These are phyloP conservation scores for Mola mola DNA, from an alignment of 2,113 vertebrate genomes.

Conservation along the genomic window DNA sequence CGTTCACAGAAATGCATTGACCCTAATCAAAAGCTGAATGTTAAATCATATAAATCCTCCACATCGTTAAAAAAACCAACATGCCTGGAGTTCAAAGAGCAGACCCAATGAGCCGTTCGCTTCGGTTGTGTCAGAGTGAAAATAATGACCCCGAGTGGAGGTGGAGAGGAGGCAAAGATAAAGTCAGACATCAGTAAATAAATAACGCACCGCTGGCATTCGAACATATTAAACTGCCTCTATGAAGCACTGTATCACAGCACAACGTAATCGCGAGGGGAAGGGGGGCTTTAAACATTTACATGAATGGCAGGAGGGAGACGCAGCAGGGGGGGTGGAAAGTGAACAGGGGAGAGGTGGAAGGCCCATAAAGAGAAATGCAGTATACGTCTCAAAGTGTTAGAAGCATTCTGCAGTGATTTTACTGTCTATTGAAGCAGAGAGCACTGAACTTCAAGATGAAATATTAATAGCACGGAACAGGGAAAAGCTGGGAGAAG, in stretches of 20 bases:
- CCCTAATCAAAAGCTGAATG: slow-evolving; percentile 34
- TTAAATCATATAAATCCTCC: slow-evolving; percentile 45
- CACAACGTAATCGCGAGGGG: slow-evolving; percentile 47
- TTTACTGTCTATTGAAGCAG: slow-evolving; percentile 78
- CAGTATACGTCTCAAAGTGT: slow-evolving; percentile 68
- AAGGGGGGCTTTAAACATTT: slow-evolving; percentile 56
- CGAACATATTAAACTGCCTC: slow-evolving; percentile 67
- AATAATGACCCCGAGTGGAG: slow-evolving; percentile 44
- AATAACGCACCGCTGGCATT: slow-evolving; percentile 53
- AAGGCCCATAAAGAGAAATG: slow-evolving; percentile 53
- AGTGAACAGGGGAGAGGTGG: slow-evolving; percentile 9
- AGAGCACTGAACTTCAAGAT: slow-evolving; percentile 79
- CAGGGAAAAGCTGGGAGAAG: slow-evolving; percentile 66
- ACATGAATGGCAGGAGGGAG: slow-evolving; percentile 53
- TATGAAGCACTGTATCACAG: slow-evolving; percentile 41
- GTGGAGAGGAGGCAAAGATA: slow-evolving; percentile 17
- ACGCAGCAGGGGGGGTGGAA: slow-evolving; percentile 41
- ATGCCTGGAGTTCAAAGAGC: slow-evolving; percentile 46
- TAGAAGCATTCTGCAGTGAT: slow-evolving; percentile 75
- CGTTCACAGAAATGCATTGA: slow-evolving; percentile 7
- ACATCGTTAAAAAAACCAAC: slow-evolving; percentile 31
- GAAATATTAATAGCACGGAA: slow-evolving; percentile 80
- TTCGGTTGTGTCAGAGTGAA: slow-evolving; percentile 52
- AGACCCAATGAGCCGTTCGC: slow-evolving; percentile 50
- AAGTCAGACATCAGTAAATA: slow-evolving; percentile 61